Base-by-base conservation (phyloP, 1,140 invertebrate genomes). In the Sycophaga agraensis region DNA sequence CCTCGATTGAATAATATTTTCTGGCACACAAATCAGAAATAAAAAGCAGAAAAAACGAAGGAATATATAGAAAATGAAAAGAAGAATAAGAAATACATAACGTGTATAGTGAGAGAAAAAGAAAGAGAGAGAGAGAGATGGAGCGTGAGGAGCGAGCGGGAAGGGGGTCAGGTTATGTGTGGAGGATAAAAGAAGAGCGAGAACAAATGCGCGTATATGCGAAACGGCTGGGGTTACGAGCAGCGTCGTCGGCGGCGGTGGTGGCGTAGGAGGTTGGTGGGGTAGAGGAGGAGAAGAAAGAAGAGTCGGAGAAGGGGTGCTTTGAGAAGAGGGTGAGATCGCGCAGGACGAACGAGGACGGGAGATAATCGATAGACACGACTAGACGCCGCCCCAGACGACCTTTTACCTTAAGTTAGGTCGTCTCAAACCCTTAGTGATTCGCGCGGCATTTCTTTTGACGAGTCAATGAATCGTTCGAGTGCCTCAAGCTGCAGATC, bases 301-400 rank as follows among this genome's bases (percentile, higher is more conserved):
- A 49, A n/a, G n/a, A n/a, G 50, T 21, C 34, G 54, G 65, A 16
- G 39, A 49, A 64, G 54, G 66, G 67, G 49, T 31, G 58, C 60
- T 39, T 28, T 56, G 61, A 34, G 55, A 64, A 64, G 62, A 73
- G 35, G 56, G 7, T 12, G 19, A 59, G 72, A 74, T 73, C 66
- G 63, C 49, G 59, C 54, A 65, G 57, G 64, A 64, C 57, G 62
- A 66, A 76, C 69, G 66, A 73, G 70, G 78, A 77, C 55, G 66
- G 66, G 68, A 66, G 71, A 79, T 80, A 81, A 81, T 81, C 79
- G 77, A 81, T 80, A 80, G 76, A 79, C 70, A 73, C 66, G 78
- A 77, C 78, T 79, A 81, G 78, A 81, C 79, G 76, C 74, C 74
- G 79, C 78, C 78, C 75, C 77, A 78, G 77, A 79, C 79, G 79